Evolutionary conservation across 2,113 vertebrate genomes (phyloP), one percentile per base, ranked within the genome.

Genomic region (Vireo altiloquus): DNA sequence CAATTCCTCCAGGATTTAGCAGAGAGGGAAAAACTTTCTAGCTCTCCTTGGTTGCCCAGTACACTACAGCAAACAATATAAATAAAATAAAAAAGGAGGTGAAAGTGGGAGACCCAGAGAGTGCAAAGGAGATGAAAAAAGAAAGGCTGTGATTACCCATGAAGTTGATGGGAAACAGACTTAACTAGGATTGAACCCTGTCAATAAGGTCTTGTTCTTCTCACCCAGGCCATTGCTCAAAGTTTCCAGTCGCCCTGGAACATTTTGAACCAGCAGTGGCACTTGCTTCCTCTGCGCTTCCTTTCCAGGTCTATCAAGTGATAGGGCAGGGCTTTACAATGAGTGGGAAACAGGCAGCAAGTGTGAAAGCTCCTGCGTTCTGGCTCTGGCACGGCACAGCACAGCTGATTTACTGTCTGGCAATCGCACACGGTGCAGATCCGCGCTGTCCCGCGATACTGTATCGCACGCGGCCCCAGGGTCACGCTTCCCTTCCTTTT

Each of bases 181-280:
- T 95, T 94, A 92, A 96, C 93, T 92, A 61, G 90, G 93, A 97
- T 94, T 97, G 97, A 98, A 97, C 94, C 91, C 97, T 97, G 98
- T 98, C 98, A 98, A 96, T 98, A 98, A 98, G 98, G 98, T 98
- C 98, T 98, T 98, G 97, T 98, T 98, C 98, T 98, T 98, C 97
- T 99, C 97, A 98, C 97, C 97, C 97, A 91, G 97, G 97, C 98
- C 94, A 33, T 98, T 98, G 96, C 98, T 99, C 98, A 99, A 85
- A 99, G 96, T 99, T 99, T 99, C 99, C 98, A 97, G 98, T 98
- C 78, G 46, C 97, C 97, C 97, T 98, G 99, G 98, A 99, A 99
- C 98, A 98, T 98, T 99, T 92, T 97, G 96, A 98, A 98, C 98
- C 85, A 98, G 98, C 98, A 97, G 94, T 98, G 98, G 98, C 98